phyloP scores from a whole-genome alignment of 2,888 invertebrate species.

The Trisateles emortualis region DNA sequence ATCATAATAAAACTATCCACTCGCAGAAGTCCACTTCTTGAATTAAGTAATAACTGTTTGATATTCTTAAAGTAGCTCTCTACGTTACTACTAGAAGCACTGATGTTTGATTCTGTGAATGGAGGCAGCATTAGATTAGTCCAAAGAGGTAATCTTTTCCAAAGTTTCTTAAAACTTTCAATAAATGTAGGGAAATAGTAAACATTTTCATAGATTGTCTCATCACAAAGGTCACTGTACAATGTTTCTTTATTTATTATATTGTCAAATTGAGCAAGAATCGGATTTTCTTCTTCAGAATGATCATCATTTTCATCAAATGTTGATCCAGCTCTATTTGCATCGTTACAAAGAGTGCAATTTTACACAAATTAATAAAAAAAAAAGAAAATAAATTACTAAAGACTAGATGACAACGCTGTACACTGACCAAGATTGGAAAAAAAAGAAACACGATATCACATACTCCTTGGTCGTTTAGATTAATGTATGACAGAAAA shows the following conservation, averaged over 20 bases:
- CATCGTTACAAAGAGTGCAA: constrained; percentile 66
- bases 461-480: constrained; percentile 54
- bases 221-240: constrained; percentile 16
- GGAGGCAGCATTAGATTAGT: constrained; percentile 3
- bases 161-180: constrained; percentile 3
- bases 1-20: constrained; percentile 17
- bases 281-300: neutral
- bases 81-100: constrained; percentile 12
- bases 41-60: constrained; percentile 12
- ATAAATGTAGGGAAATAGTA: constrained; percentile 11
- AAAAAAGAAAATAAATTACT: constrained; percentile 76
- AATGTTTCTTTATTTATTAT: constrained; percentile 11
- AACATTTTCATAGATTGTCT: constrained; percentile 12
- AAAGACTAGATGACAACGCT: constrained; percentile 81
- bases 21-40: constrained; percentile 14
- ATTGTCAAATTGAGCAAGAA: neutral
- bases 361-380: constrained; percentile 51
- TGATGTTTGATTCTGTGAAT: neutral
- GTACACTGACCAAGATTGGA: constrained; percentile 64
- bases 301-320: neutral
- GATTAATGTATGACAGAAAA: constrained; percentile 40
- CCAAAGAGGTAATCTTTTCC: constrained; percentile 3
- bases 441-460: constrained; percentile 59
- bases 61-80: constrained; percentile 22
- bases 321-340: no score